phyloP scores from a whole-genome alignment of 2,797 vertebrate species.

The Menidia menidia region DNA sequence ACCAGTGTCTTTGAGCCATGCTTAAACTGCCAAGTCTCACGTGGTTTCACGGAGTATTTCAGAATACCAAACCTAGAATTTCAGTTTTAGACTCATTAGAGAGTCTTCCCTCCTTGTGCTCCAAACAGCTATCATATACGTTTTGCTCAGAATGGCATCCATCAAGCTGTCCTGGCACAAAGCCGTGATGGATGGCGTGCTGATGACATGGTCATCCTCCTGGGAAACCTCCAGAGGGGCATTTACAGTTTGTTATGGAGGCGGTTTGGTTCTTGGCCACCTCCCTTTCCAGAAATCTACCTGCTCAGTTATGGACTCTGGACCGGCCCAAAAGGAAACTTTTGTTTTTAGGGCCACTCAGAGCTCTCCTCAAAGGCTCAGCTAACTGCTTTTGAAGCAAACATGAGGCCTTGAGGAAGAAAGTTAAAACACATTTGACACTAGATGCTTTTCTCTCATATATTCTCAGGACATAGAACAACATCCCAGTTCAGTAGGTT shows the following conservation, averaged over 20 bases:
- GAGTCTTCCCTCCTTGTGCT: background rate
- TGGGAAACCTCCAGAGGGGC: background rate
- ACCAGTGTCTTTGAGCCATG: no score
- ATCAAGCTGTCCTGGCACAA: conserved; percentile 2
- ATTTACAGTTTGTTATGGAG: background rate
- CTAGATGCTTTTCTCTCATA: no score
- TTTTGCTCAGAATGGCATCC: conserved; percentile 8
- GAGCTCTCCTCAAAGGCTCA: no score
- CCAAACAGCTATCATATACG: conserved; percentile 6
- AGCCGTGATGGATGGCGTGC: conserved; percentile 6
- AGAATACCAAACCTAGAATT: background rate
- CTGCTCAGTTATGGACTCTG: background rate
- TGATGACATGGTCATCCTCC: conserved; percentile 11
- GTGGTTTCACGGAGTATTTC: no score
- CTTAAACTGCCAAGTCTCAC: no score
- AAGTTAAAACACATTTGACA: no score
- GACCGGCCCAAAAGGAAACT: no score
- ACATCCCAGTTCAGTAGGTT: no score
- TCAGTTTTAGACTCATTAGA: background rate
- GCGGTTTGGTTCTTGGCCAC: background rate
- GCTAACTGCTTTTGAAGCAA: no score
- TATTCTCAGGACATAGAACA: no score
- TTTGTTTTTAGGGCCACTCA: no score
- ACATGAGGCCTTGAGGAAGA: no score
- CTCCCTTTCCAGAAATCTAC: background rate